Base-by-base conservation (phyloP, 2,113 vertebrate species). In the Syrrhaptes paradoxus region DNA sequence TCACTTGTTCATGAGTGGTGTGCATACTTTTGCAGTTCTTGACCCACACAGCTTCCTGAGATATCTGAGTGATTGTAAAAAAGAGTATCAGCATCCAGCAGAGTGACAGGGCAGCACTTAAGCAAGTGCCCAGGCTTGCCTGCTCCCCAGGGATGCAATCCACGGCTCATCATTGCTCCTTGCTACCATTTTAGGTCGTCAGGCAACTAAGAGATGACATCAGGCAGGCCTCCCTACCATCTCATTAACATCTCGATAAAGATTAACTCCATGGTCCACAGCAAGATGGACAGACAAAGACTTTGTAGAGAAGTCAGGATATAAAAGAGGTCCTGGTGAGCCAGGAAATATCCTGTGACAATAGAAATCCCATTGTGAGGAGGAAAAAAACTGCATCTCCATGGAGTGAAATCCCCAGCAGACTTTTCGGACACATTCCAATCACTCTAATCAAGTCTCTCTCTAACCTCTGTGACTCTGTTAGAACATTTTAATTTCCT, bases 181-280 rank as follows among this genome's bases (percentile, higher is more conserved):
- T 14, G 1, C 65, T 95, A 81, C 92, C 83, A 94, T 95, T 88
- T 97, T 92, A 96, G 90, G 93, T 61, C 81, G 83, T 88, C 52
- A 75, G 65, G 34, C 48, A 78, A 93, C 45, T 41, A 52, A 31
- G 48, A 96, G 61, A 90, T 78, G 79, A 84, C 95, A 93, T 94
- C 93, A 95, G 75, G 68, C 8, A 43, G 72, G 36, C 87, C 49
- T 90, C 68, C 45, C 85, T 84, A 90, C 79, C 76, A 93, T 62
- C 82, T 94, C 85, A 93, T 94, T 97, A 95, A 57, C 68, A 95
- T 93, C 68, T 86, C 7, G 28, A 90, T 88, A 77, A 92, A 93
- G 73, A 93, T 79, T 87, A 82, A 88, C 92, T 86, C 61, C 59
- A 72, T 29, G 61, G 86, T 81, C 52, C 76, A 80, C 36, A 55